phyloP scores from a whole-genome alignment of 2,797 vertebrate genomes.

The Periophthalmus magnuspinnatus region DNA sequence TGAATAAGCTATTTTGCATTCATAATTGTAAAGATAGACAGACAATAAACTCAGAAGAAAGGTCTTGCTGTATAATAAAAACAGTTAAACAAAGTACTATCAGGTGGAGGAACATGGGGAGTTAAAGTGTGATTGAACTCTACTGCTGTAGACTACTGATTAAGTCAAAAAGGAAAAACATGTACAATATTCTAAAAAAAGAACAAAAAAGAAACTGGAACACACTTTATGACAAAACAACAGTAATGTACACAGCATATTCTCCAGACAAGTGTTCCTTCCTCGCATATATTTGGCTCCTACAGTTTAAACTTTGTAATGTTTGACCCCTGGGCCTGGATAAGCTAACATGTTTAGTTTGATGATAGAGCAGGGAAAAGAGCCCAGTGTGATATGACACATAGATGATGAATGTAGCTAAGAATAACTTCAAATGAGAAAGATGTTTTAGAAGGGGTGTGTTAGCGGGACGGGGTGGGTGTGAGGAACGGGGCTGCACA shows the following conservation, averaged over 20 bases:
- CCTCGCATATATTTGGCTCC: not conserved
- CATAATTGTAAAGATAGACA: too few relatives aligned
- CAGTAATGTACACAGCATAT: not conserved
- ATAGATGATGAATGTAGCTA: conserved; percentile 31
- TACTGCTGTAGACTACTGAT: not conserved
- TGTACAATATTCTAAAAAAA: not conserved
- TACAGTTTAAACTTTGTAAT: not conserved
- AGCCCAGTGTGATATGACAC: conserved; percentile 9
- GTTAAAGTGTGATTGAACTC: not conserved
- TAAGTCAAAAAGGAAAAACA: not conserved
- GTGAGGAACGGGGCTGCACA: not conserved
- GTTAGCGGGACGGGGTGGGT: conserved; percentile 9
- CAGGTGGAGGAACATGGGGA: too few relatives aligned
- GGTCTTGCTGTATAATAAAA: too few relatives aligned
- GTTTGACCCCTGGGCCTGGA: not conserved
- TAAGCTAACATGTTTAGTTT: conserved; percentile 7
- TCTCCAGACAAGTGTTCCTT: not conserved
- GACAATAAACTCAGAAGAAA: too few relatives aligned
- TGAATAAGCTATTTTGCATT: too few relatives aligned
- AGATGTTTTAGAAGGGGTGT: conserved; percentile 22
- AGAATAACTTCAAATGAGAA: conserved; percentile 55
- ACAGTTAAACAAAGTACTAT: too few relatives aligned
- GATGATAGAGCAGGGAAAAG: conserved; percentile 1
- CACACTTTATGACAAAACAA: not conserved
- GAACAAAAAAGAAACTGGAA: too few relatives aligned